phyloP scores from a whole-genome alignment of 2,113 vertebrate species.

The Archilochus colubris region DNA sequence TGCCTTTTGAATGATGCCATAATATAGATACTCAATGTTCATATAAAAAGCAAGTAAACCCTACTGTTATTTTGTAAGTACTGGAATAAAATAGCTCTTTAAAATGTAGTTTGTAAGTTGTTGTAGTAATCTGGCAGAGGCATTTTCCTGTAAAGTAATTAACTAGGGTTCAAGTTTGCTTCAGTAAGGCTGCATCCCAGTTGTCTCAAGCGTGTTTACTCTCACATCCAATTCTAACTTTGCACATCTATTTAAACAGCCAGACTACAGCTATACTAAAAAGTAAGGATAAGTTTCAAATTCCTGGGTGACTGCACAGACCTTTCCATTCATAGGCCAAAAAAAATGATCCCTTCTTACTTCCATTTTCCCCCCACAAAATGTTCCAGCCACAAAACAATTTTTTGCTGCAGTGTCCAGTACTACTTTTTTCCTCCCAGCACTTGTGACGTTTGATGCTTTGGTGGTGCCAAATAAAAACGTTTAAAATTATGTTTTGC shows the following conservation, averaged over 20 bases:
- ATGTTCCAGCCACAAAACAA: not conserved
- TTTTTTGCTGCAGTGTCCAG: not conserved
- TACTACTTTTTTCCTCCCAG: not conserved
- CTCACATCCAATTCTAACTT: not conserved
- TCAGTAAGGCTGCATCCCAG: not conserved
- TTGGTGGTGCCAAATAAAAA: not conserved
- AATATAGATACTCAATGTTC: not conserved
- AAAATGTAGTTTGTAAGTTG: not conserved
- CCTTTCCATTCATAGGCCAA: not conserved
- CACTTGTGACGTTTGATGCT: not conserved
- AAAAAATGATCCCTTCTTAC: not conserved
- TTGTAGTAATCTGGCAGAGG: not conserved
- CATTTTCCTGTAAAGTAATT: not conserved
- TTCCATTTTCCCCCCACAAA: not conserved
- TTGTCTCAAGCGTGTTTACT: not conserved
- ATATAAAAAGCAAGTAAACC: not conserved
- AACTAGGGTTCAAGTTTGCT: not conserved
- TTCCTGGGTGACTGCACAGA: not conserved
- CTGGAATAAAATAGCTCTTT: not conserved
- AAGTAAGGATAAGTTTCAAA: not conserved
- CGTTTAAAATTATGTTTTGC: not conserved
- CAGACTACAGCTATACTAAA: not conserved
- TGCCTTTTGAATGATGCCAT: not conserved
- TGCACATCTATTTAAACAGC: not conserved
- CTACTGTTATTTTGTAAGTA: not conserved